Base-by-base conservation (phyloP, 2,797 vertebrate genomes). In the Sebastes vulpes region DNA sequence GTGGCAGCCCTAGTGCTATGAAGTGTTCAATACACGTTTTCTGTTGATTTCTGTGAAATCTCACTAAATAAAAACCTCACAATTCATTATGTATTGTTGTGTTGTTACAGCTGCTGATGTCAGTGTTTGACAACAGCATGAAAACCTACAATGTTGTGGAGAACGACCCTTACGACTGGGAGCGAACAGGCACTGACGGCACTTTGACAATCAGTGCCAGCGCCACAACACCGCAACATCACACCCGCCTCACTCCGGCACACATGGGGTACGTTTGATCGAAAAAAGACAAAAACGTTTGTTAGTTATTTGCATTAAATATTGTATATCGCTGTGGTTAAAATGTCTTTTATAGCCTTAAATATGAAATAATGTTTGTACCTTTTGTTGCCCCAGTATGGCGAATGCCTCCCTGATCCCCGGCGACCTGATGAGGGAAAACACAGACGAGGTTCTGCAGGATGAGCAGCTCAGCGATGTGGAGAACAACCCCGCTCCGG, bases 121-220 rank as follows among this genome's bases (percentile, higher is more conserved):
- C 97, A 1, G 96, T 99, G 77, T 99, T 99, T 93, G 99, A 99
- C 93, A 98, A 97, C 82, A 99, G 98, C 94, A 99, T 99, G 97
- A 99, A 98, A 93, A 97, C 96, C 0, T 98, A 97, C 91, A 98
- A 98, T 8, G 97, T 99, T 10, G 95, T 97, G 91, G 99, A 99
- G 90, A 99, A 98, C 18, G 98, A 99, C 77, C 97, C 97, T 4
- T 99, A 98, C 57, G 99, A 99, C 93, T 99, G 99, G 99, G 99
- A 99, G 95, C 97, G 98, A 87, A 97, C 96, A 35, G 95, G 96
- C 82, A 95, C 96, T 9, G 99, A 99, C 2, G 97, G 98, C 75
- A 96, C 97, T 42, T 87, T 98, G 79, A 97, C 97, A 3, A 97
- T 97, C 3, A 98, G 95, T 18, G 95, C 97, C 32, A 95, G 97